These are phyloP conservation scores for Cephus spinipes DNA, from an alignment of 2,888 invertebrate genomes.

Conservation along the genomic window DNA sequence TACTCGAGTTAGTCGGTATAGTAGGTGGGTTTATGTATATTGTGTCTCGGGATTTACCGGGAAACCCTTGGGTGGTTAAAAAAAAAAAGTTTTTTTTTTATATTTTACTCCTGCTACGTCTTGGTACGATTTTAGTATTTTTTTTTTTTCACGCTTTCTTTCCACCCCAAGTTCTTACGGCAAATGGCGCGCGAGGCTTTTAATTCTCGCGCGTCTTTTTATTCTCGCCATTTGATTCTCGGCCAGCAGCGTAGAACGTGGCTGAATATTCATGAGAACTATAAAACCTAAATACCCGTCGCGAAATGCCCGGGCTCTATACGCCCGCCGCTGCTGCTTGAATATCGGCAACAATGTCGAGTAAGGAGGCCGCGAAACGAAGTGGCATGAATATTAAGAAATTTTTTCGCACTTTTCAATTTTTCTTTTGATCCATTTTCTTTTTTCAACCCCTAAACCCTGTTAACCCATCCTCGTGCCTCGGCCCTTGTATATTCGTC, in stretches of 20 bases:
- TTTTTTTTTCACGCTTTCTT: not conserved
- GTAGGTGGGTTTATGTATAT: not conserved
- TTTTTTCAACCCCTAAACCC: too few relatives aligned
- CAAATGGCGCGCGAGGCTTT: not conserved
- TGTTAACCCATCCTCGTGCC: too few relatives aligned
- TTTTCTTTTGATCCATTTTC: too few relatives aligned
- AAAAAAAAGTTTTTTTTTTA: not conserved
- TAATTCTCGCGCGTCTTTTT: not conserved
- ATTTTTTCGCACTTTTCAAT: too few relatives aligned
- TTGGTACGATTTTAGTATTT: not conserved
- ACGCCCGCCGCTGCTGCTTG: not conserved
- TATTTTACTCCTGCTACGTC: not conserved
- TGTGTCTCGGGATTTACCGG: not conserved
- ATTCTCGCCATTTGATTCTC: not conserved
- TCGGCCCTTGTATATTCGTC: too few relatives aligned
- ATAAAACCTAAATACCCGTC: not conserved
- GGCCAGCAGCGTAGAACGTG: not conserved
- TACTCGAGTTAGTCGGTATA: not conserved
- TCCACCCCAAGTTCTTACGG: not conserved
- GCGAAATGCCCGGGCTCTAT: not conserved
- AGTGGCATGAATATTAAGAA: not conserved
- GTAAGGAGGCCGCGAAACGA: not conserved
- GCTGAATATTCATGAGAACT: not conserved
- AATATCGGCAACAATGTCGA: not conserved
- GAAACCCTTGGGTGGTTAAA: not conserved